phyloP scores from a whole-genome alignment of 2,888 invertebrate species.

The Altica lythri region DNA sequence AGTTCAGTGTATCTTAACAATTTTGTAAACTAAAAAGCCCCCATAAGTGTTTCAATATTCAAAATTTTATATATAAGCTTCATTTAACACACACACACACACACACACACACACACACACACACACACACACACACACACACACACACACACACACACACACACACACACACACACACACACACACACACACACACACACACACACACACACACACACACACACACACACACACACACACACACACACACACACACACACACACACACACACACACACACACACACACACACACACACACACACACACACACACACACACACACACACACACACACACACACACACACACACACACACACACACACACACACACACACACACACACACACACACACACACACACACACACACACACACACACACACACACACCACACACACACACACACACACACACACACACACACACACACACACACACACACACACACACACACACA shows the following conservation, averaged over 20 bases:
- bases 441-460: slow-evolving; percentile 10
- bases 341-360: slow-evolving; percentile 10
- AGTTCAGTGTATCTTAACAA: too few species aligned
- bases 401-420: slow-evolving; percentile 1
- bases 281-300: slow-evolving; percentile 10
- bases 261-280: slow-evolving; percentile 10
- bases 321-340: slow-evolving; percentile 10
- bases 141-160: slow-evolving; percentile 10
- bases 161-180: slow-evolving; percentile 10
- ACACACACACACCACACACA: neutral
- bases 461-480: slow-evolving; percentile 10
- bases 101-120: slow-evolving; percentile 10
- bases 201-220: slow-evolving; percentile 10
- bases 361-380: slow-evolving; percentile 10
- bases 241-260: slow-evolving; percentile 10
- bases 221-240: slow-evolving; percentile 10
- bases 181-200: slow-evolving; percentile 10
- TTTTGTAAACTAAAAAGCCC: too few species aligned
- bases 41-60: too few species aligned
- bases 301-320: slow-evolving; percentile 10
- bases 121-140: slow-evolving; percentile 10
- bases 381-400: slow-evolving; percentile 10
- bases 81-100: slow-evolving; percentile 15
- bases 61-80: too few species aligned
- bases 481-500: slow-evolving; percentile 12